A percentile compares a stretch with the other conserved stretches of the same genome.
Conservation (phyloP, 2,888 invertebrate species). For the Dicycla oo region DNA sequence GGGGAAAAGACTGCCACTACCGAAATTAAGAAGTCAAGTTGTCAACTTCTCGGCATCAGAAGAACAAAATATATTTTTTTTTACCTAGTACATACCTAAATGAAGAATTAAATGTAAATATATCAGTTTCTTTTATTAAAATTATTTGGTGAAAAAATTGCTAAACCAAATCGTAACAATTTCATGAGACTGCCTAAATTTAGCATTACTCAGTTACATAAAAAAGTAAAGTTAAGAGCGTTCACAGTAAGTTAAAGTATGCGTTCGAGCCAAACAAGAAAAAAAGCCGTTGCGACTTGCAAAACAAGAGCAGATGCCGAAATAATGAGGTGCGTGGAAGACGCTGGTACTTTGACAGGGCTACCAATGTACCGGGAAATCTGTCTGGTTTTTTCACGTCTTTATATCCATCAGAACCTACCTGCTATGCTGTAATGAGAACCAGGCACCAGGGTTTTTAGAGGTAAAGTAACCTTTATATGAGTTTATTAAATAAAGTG, state of each 20-base stretch:
- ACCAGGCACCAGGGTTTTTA: too few relatives aligned
- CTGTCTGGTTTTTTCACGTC: not conserved
- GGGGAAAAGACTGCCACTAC: too few relatives aligned
- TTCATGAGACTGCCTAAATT: constrained; percentile 16
- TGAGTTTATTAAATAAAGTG: not conserved
- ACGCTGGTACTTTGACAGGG: constrained; percentile 69
- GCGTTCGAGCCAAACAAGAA: constrained; percentile 61
- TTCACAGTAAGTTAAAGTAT: constrained; percentile 60
- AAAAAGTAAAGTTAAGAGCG: constrained; percentile 56
- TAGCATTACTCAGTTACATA: constrained; percentile 45
- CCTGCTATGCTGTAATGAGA: not conserved
- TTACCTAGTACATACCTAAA: not conserved
- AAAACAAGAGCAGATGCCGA: constrained; percentile 85
- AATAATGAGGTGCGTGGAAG: constrained; percentile 83
- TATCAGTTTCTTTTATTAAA: not conserved
- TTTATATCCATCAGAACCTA: not conserved
- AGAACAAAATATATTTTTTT: not conserved
- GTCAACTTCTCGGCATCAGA: not conserved
- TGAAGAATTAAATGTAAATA: not conserved
- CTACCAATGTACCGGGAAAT: constrained; percentile 10
- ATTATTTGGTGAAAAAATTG: constrained; percentile 1
- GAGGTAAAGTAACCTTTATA: too few relatives aligned
- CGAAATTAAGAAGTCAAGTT: not conserved
- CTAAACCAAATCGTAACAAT: constrained; percentile 11
- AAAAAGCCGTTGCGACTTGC: constrained; percentile 66